Evolutionary conservation across 2,797 vertebrate genomes (phyloP), one percentile per base, ranked within the genome.

Genomic region (Rhinella marina): DNA sequence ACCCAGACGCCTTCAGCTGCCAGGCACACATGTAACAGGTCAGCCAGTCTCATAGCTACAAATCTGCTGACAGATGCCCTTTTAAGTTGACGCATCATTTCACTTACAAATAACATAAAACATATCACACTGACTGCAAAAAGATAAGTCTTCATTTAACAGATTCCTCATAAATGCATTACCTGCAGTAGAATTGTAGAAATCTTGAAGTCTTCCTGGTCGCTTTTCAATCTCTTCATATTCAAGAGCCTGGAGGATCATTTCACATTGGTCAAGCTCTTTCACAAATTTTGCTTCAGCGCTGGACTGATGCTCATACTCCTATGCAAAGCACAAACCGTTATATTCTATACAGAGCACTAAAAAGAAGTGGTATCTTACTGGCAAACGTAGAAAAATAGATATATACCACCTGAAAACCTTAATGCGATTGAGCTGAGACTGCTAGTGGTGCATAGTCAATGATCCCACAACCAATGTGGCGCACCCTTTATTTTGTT

Each of bases 211-310:
- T 27, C 95, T 94, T 82, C 98, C 97, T 0, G 98, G 98, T 4
- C 89, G 94, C 73, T 93, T 94, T 92, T 99, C 98, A 89, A 97
- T 87, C 86, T 97, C 94, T 92, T 99, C 98, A 0, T 99, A 99
- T 90, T 99, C 98, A 1, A 97, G 96, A 0, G 98, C 98, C 93
- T 99, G 98, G 61, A 99, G 93, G 90, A 99, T 96, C 98, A 99
- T 99, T 93, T 99, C 98, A 86, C 97, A 96, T 3, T 96, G 97
- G 92, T 99, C 98, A 85, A 99, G 94, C 93, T 99, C 94, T 91
- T 99, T 99, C 87, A 99, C 98, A 91, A 98, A 93, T 78, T 90
- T 94, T 83, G 98, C 97, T 92, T 99, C 98, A 4, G 93, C 91
- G 83, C 94, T 99, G 87, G 92, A 94, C 85, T 99, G 98, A 62